Conservation (phyloP, 2,113 vertebrate species). For the Tichodroma muraria region DNA sequence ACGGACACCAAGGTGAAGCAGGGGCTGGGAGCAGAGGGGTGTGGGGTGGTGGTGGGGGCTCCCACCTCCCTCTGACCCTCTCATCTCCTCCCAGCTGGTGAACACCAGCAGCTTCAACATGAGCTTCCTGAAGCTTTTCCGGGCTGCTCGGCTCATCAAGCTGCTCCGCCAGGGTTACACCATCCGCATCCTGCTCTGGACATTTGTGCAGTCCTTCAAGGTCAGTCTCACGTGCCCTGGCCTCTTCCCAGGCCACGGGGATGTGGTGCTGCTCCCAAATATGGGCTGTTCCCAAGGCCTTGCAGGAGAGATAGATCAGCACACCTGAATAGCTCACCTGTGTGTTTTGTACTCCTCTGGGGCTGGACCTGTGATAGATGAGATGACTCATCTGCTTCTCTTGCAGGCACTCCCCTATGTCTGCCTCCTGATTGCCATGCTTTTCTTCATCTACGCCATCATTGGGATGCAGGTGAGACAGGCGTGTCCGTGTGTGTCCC, state of each 20-base stretch:
- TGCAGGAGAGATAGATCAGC: neutral
- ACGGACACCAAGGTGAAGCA: slow-evolving; percentile 79
- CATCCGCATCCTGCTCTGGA: slow-evolving; percentile 97
- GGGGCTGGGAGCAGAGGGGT: neutral
- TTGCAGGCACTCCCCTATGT: slow-evolving; percentile 92
- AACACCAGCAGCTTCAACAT: slow-evolving; percentile 90
- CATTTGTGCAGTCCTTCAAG: slow-evolving; percentile 98
- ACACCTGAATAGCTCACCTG: neutral
- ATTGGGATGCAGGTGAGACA: slow-evolving; percentile 96
- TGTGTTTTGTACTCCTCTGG: neutral
- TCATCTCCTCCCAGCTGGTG: slow-evolving; percentile 67
- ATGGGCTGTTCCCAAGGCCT: neutral
- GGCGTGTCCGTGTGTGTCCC: neutral
- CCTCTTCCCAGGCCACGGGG: neutral
- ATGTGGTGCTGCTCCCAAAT: neutral
- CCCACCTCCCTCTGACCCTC: neutral
- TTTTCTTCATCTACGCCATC: slow-evolving; percentile 99
- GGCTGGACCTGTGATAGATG: neutral
- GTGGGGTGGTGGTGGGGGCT: neutral
- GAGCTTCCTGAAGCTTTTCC: slow-evolving; percentile 97
- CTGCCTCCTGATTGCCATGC: slow-evolving; percentile 97
- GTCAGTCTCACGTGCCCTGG: slow-evolving; percentile 30
- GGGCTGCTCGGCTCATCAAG: slow-evolving; percentile 97
- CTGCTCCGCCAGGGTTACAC: slow-evolving; percentile 96
- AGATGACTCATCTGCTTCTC: slow-evolving; percentile 9